Conservation (phyloP, 2,797 vertebrate genomes). For the Poecile montanus region DNA sequence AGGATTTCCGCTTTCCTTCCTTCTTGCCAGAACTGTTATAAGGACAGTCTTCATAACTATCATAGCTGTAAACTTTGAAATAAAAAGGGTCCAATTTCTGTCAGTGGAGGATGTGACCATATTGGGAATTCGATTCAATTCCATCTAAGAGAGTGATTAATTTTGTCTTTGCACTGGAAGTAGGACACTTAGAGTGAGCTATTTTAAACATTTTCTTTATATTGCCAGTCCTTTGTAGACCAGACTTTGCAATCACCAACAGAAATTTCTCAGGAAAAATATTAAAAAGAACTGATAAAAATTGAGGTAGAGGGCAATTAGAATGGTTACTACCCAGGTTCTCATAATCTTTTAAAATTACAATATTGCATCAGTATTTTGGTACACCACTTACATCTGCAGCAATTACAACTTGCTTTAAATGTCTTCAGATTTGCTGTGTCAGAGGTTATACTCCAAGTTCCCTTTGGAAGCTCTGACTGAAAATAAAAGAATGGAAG, state of each 20-base stretch:
- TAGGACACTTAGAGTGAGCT: not conserved
- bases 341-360: not conserved
- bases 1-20: not conserved
- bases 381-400: not conserved
- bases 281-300: not conserved
- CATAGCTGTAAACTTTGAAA: not conserved
- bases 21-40: not conserved
- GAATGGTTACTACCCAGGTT: not conserved
- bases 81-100: not conserved
- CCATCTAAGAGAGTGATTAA: not conserved
- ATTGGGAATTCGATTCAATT: not conserved
- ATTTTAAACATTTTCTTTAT: not conserved
- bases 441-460: rapidly evolving
- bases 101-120: not conserved
- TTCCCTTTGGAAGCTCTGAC: not conserved
- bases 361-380: rapidly evolving
- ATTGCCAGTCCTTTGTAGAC: not conserved
- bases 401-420: not conserved
- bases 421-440: not conserved
- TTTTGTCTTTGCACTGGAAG: not conserved
- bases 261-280: not conserved
- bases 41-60: not conserved
- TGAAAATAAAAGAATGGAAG: not conserved
- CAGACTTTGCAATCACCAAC: not conserved
- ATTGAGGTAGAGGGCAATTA: not conserved